These are phyloP conservation scores for Sphaeramia orbicularis DNA, from an alignment of 2,797 vertebrate genomes.

Conservation along the genomic window DNA sequence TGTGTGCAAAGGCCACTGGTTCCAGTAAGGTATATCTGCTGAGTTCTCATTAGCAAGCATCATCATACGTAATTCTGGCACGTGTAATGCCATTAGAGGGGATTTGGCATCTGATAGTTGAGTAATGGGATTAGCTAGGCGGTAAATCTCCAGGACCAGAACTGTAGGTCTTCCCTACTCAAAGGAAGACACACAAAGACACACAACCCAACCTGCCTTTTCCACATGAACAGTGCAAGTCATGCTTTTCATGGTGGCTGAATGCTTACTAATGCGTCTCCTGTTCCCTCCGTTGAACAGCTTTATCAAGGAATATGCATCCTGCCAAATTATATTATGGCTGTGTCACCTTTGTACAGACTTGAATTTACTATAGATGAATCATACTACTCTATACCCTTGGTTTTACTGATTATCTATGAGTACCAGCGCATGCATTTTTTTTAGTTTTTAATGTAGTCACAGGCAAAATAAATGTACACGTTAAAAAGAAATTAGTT, in stretches of 20 bases:
- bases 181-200: slow-evolving; percentile 45
- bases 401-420: too few species aligned
- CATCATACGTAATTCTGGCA: slow-evolving; percentile 81
- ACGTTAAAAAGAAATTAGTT: too few species aligned
- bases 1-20: slow-evolving; percentile 67
- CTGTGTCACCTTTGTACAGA: too few species aligned
- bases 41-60: slow-evolving; percentile 80
- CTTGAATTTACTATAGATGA: too few species aligned
- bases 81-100: slow-evolving; percentile 87
- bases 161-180: slow-evolving; percentile 70
- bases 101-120: slow-evolving; percentile 91
- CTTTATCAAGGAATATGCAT: background rate
- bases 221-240: slow-evolving; percentile 37
- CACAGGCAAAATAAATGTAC: too few species aligned
- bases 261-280: background rate
- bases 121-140: slow-evolving; percentile 87
- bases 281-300: background rate
- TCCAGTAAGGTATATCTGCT: slow-evolving; percentile 81
- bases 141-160: slow-evolving; percentile 70
- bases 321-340: background rate
- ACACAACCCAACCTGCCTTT: slow-evolving; percentile 3
- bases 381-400: too few species aligned
- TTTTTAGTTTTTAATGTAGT: too few species aligned
- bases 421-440: too few species aligned
- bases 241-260: slow-evolving; percentile 23